Percentiles rank a stretch among this genome's conserved stretches.
Evolutionary conservation across 2,888 invertebrate genomes (phyloP).

Genomic region (Dromius quadrimaculatus): DNA sequence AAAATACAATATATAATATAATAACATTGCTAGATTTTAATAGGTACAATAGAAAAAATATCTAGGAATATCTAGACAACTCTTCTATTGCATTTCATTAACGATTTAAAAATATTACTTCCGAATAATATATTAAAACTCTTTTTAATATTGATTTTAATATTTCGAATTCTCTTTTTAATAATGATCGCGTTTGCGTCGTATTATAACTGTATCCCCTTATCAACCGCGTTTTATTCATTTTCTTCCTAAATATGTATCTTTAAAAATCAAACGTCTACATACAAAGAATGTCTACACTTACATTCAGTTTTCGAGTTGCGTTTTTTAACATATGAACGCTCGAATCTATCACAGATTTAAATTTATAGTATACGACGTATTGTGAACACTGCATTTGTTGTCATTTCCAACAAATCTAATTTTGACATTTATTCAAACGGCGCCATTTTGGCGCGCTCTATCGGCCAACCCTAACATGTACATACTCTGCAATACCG

Average conservation of each 20-base stretch:
- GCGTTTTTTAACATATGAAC: conserved; percentile 68
- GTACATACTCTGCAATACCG: too few relatives aligned
- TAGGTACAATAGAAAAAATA: too few relatives aligned
- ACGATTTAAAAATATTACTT: too few relatives aligned
- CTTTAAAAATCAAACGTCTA: conserved; percentile 48
- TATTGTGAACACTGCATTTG: conserved; percentile 63
- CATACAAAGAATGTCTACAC: conserved; percentile 40
- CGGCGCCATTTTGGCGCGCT: too few relatives aligned
- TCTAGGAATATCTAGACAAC: too few relatives aligned
- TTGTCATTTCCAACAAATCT: conserved; percentile 55
- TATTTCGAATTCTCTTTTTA: too few relatives aligned
- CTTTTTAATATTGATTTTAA: too few relatives aligned
- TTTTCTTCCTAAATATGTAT: conserved; percentile 8
- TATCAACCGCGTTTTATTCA: not conserved
- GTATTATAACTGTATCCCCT: conserved; percentile 2
- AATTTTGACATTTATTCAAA: not conserved
- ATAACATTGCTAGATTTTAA: too few relatives aligned
- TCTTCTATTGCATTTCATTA: too few relatives aligned
- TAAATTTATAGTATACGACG: conserved; percentile 22
- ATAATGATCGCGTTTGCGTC: conserved; percentile 15
- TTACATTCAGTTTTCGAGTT: conserved; percentile 57
- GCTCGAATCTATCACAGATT: conserved; percentile 58
- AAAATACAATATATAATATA: too few relatives aligned
- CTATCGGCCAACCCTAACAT: too few relatives aligned
- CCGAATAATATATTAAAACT: too few relatives aligned